A percentile compares a stretch with the other conserved stretches of the same genome.
phyloP scores from a whole-genome alignment of 2,113 vertebrate species.

The Petrocephalus microphthalmus region DNA sequence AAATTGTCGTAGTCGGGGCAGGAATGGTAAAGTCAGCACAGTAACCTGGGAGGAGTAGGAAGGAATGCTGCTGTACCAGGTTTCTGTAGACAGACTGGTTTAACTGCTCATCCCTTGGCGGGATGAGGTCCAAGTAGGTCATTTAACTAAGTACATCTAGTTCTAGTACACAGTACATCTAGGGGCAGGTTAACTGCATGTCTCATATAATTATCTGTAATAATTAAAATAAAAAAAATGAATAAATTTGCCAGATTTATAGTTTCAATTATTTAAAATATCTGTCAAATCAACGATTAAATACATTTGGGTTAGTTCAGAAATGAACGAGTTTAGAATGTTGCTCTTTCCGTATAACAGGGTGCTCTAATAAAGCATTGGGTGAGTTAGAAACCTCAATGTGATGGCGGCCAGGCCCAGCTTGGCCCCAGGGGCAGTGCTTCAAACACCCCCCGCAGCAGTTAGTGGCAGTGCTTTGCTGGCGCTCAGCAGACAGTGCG shows the following conservation, averaged over 20 bases:
- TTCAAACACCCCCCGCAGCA: background rate
- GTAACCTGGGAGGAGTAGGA: background rate
- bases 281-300: background rate
- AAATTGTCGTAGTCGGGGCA: background rate
- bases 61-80: background rate
- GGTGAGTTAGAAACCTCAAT: background rate
- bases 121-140: background rate
- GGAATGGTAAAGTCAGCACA: background rate
- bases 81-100: constrained; percentile 7
- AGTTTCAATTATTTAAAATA: background rate
- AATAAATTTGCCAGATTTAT: background rate
- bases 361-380: background rate
- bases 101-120: too few species aligned
- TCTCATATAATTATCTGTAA: background rate
- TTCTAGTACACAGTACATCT: too few species aligned
- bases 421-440: background rate
- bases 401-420: background rate
- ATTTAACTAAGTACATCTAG: background rate
- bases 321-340: background rate
- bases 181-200: background rate
- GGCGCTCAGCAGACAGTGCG: background rate
- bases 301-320: background rate
- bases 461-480: background rate
- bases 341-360: background rate
- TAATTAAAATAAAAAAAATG: background rate